Evolutionary conservation across 2,113 vertebrate species (phyloP).

Genomic region (Brachypteracias leptosomus): DNA sequence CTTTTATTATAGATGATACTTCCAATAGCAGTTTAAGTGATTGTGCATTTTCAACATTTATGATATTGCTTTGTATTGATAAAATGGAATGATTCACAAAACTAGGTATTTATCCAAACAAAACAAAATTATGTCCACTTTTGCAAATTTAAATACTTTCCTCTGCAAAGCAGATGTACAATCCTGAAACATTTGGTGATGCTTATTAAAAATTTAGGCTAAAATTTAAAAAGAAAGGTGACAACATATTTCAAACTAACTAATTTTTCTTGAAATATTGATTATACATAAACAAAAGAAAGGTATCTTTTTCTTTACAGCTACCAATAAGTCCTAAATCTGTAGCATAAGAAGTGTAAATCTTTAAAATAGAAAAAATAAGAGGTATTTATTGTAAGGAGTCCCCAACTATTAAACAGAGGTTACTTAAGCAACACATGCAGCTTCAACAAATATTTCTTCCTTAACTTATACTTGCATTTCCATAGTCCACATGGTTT

Average conservation of each 20-base stretch:
- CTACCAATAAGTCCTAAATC: neutral
- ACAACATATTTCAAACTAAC: neutral
- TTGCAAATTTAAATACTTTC: conserved; percentile 59
- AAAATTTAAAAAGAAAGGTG: neutral
- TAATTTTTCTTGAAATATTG: neutral
- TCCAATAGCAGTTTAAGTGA: conserved; percentile 37
- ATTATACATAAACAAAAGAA: neutral
- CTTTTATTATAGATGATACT: conserved; percentile 6
- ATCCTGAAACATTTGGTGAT: conserved; percentile 23
- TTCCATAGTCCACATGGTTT: neutral
- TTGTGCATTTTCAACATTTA: conserved; percentile 55
- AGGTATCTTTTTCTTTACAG: neutral
- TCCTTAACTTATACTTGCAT: neutral
- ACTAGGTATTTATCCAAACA: conserved; percentile 14
- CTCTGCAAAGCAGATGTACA: conserved; percentile 51
- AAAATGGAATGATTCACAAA: conserved; percentile 56
- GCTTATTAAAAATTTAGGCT: conserved; percentile 41
- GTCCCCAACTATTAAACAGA: neutral
- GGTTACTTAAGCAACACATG: neutral
- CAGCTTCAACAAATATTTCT: neutral
- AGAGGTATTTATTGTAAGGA: neutral
- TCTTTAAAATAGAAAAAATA: neutral
- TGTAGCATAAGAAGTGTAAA: neutral
- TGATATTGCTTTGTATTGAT: conserved; percentile 47
- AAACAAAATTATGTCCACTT: conserved; percentile 32